Evolutionary conservation across 2,113 vertebrate genomes (phyloP).

Genomic region (Helogale parvula): DNA sequence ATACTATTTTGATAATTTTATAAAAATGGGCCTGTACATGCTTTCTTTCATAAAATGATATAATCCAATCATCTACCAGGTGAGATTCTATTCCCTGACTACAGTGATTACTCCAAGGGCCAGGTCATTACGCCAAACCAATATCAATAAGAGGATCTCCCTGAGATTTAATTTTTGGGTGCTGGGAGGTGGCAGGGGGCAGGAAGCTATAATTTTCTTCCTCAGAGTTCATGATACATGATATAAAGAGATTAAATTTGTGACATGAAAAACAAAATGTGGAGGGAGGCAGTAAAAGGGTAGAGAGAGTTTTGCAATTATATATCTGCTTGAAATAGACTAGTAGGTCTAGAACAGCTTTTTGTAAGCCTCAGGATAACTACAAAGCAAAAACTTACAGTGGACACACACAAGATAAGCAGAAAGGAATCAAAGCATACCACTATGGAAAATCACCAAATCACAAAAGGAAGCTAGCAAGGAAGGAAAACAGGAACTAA

Average conservation of each 20-base stretch:
- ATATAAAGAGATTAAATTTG: neutral
- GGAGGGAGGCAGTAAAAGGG: neutral
- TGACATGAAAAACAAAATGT: neutral
- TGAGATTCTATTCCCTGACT: neutral
- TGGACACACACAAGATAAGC: neutral
- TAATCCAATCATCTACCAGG: neutral
- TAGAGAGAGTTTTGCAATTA: neutral
- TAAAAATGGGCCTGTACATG: neutral
- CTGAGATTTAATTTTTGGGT: neutral
- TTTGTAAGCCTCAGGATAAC: neutral
- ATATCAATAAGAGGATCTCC: neutral
- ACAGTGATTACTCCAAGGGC: neutral
- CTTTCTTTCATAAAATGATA: neutral
- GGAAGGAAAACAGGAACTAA: neutral
- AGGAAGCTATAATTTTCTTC: neutral
- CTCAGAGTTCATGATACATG: neutral
- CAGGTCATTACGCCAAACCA: neutral
- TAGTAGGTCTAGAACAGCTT: neutral
- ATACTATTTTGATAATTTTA: neutral
- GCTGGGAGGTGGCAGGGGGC: neutral
- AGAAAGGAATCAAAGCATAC: neutral
- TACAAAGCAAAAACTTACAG: neutral
- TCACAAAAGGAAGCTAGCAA: neutral
- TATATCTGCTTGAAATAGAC: neutral
- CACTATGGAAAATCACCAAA: neutral